Evolutionary conservation across 1,140 invertebrate genomes (phyloP), one percentile per base, ranked within the genome.

Genomic region (Drosophila sturtevanti): DNA sequence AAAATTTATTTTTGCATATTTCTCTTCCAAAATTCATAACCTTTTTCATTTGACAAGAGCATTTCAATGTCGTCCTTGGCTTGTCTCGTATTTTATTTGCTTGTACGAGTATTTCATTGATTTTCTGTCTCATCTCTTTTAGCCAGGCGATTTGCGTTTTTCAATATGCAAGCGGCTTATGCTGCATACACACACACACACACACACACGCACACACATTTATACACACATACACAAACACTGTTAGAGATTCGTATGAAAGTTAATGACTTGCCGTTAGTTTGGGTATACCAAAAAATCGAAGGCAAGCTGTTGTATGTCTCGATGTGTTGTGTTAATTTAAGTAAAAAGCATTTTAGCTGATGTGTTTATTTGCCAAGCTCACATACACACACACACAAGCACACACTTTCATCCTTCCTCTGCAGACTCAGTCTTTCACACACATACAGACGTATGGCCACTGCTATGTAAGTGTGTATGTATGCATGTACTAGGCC

Each of bases 301-400:
- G 63, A 74, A 59, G 76, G 24, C 72, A 82, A 77, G 77, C 85
- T 89, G 84, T 77, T 89, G 37, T 44, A 48, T 48, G 41, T 48
- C 41, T 48, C 41, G 41, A 11, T 48, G 52, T 69, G 67, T 64
- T 77, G 38, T 89, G 79, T 89, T 89, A 89, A 89, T 89, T 89
- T 89, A 80, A 89, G 84, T 89, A 84, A 89, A 89, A 84, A 89
- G 84, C 84, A 89, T 84, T 89, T 89, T 74, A 79, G 77, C 70
- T 89, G 84, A 89, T 89, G 84, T 89, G 84, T 89, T 89, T 89
- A 89, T 89, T 89, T 89, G 84, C 85, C 85, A 89, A 63, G 38
- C 72, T 7, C 38, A 62, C 21, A n/a, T 14, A 34, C 65, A 27
- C n/a, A 41, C 31, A n/a, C 51, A 18, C 35, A 60, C 7, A 64